A percentile compares a stretch with the other conserved stretches of the same genome.
Conservation (phyloP, 64 coral and sea anemone genomes). For the Montipora foliosa region DNA sequence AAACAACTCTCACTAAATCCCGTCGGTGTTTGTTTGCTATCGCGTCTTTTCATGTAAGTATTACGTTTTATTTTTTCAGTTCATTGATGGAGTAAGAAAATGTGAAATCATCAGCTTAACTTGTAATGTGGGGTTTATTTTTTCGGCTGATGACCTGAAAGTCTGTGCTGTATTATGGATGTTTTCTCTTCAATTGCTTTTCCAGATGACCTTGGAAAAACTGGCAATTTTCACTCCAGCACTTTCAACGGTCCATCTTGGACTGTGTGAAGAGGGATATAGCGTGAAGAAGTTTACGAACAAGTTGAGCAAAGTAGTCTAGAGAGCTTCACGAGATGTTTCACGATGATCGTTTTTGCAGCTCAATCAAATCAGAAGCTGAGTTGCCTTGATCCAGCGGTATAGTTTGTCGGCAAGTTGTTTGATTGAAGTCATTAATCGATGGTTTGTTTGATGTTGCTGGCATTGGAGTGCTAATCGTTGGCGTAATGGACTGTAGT, state of each 20-base stretch:
- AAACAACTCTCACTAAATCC: constrained; percentile 12
- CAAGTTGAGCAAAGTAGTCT: too few relatives aligned
- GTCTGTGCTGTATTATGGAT: not conserved
- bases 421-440: constrained; percentile 35
- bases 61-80: constrained; percentile 31
- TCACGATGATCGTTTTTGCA: not conserved
- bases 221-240: not conserved
- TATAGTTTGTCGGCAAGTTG: constrained; percentile 34
- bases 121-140: constrained; percentile 2
- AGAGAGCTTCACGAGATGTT: too few relatives aligned
- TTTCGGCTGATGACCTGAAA: constrained; percentile 10
- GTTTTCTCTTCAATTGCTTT: not conserved
- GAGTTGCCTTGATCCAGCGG: not conserved
- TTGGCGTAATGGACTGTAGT: constrained; percentile 20
- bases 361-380: not conserved
- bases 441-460: constrained; percentile 24
- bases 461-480: constrained; percentile 40
- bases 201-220: constrained; percentile 9
- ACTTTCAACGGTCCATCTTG: not conserved
- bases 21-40: not conserved
- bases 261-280: too few relatives aligned
- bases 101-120: not conserved
- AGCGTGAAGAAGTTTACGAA: too few relatives aligned
- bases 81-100: not conserved
- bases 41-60: constrained; percentile 13